A percentile compares a stretch with the other conserved stretches of the same genome.
phyloP scores from a whole-genome alignment of 2,888 invertebrate species.

The Callyntrura sp. region DNA sequence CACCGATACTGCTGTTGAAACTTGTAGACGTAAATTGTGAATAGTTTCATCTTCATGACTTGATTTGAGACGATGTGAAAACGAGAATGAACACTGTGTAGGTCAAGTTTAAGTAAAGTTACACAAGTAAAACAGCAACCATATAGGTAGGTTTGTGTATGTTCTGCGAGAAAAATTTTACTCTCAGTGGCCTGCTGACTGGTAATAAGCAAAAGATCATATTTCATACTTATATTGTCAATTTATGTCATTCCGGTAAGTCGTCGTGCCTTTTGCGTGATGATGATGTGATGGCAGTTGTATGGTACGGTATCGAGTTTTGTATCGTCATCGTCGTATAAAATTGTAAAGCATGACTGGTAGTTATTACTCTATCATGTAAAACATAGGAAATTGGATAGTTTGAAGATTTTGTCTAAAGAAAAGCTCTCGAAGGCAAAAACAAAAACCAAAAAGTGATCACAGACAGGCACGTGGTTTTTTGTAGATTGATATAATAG shows the following conservation, averaged over 20 bases:
- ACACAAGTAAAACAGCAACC: too few relatives aligned
- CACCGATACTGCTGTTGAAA: too few relatives aligned
- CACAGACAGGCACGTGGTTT: neutral
- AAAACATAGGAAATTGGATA: too few relatives aligned
- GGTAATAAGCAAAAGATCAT: neutral
- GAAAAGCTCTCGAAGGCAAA: neutral
- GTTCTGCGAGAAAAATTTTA: neutral
- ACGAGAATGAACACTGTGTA: too few relatives aligned
- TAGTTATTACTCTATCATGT: neutral
- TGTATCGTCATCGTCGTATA: neutral
- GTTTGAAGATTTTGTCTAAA: neutral
- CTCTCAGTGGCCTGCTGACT: neutral
- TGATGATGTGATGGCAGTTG: too few relatives aligned
- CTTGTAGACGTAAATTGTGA: too few relatives aligned
- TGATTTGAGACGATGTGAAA: too few relatives aligned
- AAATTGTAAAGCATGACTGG: neutral
- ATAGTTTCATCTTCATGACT: too few relatives aligned
- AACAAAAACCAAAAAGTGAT: too few relatives aligned
- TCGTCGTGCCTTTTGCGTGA: neutral
- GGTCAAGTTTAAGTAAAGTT: slow-evolving; percentile 31
- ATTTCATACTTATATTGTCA: slow-evolving; percentile 27
- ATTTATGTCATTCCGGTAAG: slow-evolving; percentile 13
- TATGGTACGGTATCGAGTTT: neutral
- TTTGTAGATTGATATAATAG: neutral
- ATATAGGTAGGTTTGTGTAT: neutral